Conservation (phyloP, 2,113 vertebrate species). For the Pipa parva region DNA sequence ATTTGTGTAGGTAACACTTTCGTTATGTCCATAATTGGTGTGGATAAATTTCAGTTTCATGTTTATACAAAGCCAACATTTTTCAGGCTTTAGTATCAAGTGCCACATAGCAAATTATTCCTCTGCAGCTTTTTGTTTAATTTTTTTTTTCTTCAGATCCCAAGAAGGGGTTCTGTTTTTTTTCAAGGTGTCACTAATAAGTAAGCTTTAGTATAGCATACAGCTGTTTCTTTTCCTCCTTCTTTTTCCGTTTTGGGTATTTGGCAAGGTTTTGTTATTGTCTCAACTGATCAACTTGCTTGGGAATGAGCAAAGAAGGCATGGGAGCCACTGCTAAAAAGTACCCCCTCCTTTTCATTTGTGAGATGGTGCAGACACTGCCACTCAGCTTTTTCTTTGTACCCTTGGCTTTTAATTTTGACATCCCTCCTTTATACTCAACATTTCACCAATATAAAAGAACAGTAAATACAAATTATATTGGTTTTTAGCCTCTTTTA, state of each 20-base stretch:
- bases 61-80: constrained; percentile 94
- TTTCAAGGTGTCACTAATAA: constrained; percentile 88
- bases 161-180: constrained; percentile 85
- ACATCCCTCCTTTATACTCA: constrained; percentile 82
- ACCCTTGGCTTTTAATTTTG: constrained; percentile 56
- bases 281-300: constrained; percentile 65
- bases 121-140: constrained; percentile 94
- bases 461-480: too few relatives aligned
- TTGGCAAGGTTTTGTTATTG: constrained; percentile 68
- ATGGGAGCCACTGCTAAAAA: constrained; percentile 2
- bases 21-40: constrained; percentile 95
- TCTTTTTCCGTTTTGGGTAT: constrained; percentile 49
- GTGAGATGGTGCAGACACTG: constrained; percentile 97
- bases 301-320: constrained; percentile 18
- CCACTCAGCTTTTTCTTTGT: constrained; percentile 66
- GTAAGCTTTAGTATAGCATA: constrained; percentile 67
- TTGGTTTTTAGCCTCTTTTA: too few relatives aligned
- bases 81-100: constrained; percentile 97
- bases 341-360: constrained; percentile 60
- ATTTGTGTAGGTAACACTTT: constrained; percentile 52
- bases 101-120: constrained; percentile 80
- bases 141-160: constrained; percentile 75
- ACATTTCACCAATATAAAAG: too few relatives aligned
- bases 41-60: constrained; percentile 86
- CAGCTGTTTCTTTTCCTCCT: constrained; percentile 55